Conservation (phyloP, 2,797 vertebrate species). For the Pterois miles region DNA sequence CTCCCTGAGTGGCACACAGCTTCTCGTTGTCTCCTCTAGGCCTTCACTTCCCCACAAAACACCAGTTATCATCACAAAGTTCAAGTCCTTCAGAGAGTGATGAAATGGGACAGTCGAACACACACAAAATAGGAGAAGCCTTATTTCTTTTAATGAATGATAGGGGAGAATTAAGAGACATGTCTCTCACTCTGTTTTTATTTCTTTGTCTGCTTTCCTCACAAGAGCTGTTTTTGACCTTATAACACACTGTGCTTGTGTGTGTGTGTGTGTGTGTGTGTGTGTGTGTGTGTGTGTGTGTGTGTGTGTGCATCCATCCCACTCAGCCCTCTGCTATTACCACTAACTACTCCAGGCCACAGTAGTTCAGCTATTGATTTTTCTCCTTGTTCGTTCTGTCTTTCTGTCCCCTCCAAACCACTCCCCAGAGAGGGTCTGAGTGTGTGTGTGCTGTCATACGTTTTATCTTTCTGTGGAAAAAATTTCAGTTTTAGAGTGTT, state of each 20-base stretch:
- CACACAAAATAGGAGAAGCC: not conserved
- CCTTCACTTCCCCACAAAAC: constrained; percentile 1
- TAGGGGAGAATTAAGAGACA: not conserved
- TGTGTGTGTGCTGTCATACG: not conserved
- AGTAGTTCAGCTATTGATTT: constrained; percentile 70
- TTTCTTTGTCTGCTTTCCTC: constrained; percentile 18
- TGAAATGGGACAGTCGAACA: not conserved
- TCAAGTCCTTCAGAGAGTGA: not conserved
- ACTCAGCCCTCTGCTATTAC: constrained; percentile 45
- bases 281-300: not conserved
- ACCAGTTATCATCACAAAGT: constrained; percentile 18
- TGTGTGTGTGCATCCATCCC: constrained; percentile 10
- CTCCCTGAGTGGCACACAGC: not conserved
- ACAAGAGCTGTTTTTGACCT: constrained; percentile 47
- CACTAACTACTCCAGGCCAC: constrained; percentile 64
- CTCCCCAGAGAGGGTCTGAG: constrained; percentile 10
- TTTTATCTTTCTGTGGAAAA: not conserved
- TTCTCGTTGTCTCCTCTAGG: not conserved
- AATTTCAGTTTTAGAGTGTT: constrained; percentile 12
- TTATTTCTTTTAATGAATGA: constrained; percentile 20
- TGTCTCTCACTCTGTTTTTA: constrained; percentile 15
- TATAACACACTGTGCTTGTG: not conserved
- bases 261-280: not conserved
- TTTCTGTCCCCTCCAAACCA: constrained; percentile 34
- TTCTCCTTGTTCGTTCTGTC: constrained; percentile 45